Conservation (phyloP, 2,113 vertebrate species). For the Electrona antarctica region DNA sequence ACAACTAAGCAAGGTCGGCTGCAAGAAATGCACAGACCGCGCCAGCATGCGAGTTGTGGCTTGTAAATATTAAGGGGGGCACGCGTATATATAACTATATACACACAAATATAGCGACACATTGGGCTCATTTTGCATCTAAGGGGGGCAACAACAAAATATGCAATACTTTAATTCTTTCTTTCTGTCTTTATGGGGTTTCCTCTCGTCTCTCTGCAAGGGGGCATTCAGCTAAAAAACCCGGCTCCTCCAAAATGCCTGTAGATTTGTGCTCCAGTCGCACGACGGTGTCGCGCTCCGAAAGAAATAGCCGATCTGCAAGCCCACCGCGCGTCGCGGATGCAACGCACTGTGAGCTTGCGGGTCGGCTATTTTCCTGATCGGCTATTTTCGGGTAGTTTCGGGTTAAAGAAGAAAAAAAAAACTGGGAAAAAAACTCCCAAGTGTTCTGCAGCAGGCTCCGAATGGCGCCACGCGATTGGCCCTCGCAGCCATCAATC, state of each 20-base stretch:
- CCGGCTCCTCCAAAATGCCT: slow-evolving; percentile 63
- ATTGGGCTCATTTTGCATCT: neutral
- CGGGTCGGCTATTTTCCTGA: too few relatives aligned
- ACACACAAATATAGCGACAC: neutral
- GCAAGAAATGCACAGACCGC: slow-evolving; percentile 29
- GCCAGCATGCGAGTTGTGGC: slow-evolving; percentile 17
- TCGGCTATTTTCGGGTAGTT: too few relatives aligned
- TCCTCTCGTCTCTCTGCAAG: slow-evolving; percentile 65
- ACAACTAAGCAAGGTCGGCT: slow-evolving; percentile 1
- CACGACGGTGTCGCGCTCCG: too few relatives aligned
- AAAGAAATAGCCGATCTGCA: too few relatives aligned
- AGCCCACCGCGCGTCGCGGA: too few relatives aligned
- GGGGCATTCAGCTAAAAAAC: slow-evolving; percentile 77
- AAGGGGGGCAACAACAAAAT: slow-evolving; percentile 41
- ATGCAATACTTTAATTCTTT: slow-evolving; percentile 35
- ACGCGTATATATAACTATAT: neutral
- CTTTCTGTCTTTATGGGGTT: slow-evolving; percentile 27
- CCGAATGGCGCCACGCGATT: slow-evolving; percentile 71
- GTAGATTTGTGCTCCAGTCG: too few relatives aligned
- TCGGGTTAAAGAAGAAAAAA: too few relatives aligned
- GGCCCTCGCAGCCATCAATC: slow-evolving; percentile 76
- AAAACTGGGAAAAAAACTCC: slow-evolving; percentile 55
- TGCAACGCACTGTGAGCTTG: too few relatives aligned
- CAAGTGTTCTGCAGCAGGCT: slow-evolving; percentile 72
- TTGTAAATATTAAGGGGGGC: neutral